Percentiles rank a stretch among this genome's conserved stretches.
These are phyloP conservation scores for Brachyhypopomus occidentalis DNA, from an alignment of 2,113 vertebrate genomes.

Conservation along the genomic window DNA sequence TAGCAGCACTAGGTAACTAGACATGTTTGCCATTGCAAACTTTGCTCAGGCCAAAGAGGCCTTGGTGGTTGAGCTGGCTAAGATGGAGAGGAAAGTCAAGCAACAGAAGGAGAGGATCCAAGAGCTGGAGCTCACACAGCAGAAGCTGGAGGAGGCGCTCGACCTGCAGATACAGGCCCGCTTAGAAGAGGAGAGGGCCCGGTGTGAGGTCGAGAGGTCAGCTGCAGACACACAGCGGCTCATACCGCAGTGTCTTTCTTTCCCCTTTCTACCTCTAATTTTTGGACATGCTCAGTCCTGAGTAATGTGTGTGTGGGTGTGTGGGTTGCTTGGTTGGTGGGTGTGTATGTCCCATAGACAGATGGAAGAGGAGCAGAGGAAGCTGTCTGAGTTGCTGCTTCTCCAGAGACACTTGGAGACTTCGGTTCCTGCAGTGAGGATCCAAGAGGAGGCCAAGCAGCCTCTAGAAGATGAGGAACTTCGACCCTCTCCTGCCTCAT, in stretches of 20 bases:
- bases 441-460: background rate
- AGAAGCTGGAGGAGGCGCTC: slow-evolving; percentile 71
- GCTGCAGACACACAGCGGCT: background rate
- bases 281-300: background rate
- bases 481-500: background rate
- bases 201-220: slow-evolving; percentile 73
- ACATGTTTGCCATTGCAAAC: no score
- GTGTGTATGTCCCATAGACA: slow-evolving; percentile 33
- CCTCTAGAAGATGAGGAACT: slow-evolving; percentile 3
- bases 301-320: background rate
- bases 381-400: slow-evolving; percentile 31
- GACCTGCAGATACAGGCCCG: slow-evolving; percentile 74
- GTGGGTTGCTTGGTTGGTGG: background rate
- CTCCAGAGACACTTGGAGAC: slow-evolving; percentile 20
- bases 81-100: slow-evolving; percentile 70
- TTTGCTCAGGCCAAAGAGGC: slow-evolving; percentile 67
- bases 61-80: slow-evolving; percentile 70
- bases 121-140: slow-evolving; percentile 75
- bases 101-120: slow-evolving; percentile 71
- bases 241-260: no score
- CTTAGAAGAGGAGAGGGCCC: slow-evolving; percentile 71
- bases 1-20: no score
- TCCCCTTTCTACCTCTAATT: background rate
- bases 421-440: background rate
- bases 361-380: slow-evolving; percentile 46